phyloP scores from a whole-genome alignment of 2,113 vertebrate species.

The Caracal caracal region DNA sequence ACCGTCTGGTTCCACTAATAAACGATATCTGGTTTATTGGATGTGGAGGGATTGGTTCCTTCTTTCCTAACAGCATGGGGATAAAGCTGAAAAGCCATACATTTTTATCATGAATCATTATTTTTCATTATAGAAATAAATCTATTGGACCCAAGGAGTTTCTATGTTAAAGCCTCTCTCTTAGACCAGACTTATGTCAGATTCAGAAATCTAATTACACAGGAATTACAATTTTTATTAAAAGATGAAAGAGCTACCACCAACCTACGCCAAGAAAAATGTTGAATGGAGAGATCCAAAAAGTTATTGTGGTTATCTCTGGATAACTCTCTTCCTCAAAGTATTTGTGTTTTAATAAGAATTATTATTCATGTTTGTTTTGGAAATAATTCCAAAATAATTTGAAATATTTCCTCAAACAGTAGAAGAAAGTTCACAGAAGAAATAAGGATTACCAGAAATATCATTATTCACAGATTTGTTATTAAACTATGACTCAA shows the following conservation, averaged over 20 bases:
- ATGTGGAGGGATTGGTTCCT: neutral
- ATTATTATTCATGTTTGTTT: neutral
- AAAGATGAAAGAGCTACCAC: neutral
- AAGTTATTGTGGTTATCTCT: neutral
- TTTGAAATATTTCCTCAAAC: neutral
- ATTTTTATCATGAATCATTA: neutral
- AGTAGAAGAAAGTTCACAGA: neutral
- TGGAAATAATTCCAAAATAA: neutral
- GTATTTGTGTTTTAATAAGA: neutral
- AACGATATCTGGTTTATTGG: neutral
- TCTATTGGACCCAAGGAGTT: neutral
- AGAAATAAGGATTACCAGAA: neutral
- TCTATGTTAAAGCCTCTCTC: neutral
- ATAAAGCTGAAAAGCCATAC: neutral
- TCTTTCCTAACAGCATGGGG: neutral
- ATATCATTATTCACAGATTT: neutral
- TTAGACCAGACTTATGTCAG: neutral
- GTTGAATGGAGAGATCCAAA: neutral
- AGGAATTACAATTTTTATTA: conserved; percentile 11
- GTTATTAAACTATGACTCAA: neutral
- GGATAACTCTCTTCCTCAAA: neutral
- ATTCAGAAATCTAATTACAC: conserved; percentile 32
- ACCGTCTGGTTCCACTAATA: neutral
- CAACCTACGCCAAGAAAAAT: neutral
- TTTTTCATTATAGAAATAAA: neutral